These are phyloP conservation scores for Rhegmatorhina hoffmannsi DNA, from an alignment of 2,113 vertebrate genomes.

Conservation along the genomic window DNA sequence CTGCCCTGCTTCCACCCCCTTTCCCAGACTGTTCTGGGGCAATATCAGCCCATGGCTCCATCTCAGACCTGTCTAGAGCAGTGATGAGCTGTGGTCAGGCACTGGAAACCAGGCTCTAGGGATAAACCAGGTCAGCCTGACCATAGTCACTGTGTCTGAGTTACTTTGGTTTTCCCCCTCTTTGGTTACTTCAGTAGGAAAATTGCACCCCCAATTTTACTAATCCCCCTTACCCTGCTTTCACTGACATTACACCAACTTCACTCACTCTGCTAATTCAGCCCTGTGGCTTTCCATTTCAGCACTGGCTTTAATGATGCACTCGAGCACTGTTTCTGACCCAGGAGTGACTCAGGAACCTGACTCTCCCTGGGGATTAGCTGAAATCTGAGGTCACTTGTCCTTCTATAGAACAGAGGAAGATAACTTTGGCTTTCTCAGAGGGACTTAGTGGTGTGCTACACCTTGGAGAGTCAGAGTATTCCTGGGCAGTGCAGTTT, in stretches of 20 bases:
- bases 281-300: background rate
- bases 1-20: background rate
- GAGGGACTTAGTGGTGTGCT: background rate
- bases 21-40: background rate
- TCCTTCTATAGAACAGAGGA: background rate
- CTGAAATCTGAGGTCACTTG: background rate
- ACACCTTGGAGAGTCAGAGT: background rate
- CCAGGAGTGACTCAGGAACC: background rate
- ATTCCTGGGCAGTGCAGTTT: accelerated
- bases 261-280: background rate
- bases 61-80: background rate
- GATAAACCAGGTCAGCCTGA: background rate
- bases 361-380: background rate
- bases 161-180: accelerated
- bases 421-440: background rate
- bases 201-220: background rate
- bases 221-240: background rate
- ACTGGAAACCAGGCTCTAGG: background rate
- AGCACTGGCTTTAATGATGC: background rate
- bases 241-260: background rate
- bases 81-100: background rate
- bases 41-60: accelerated
- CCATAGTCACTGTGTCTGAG: background rate
- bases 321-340: accelerated
- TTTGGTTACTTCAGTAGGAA: background rate